Percentiles rank a stretch among this genome's conserved stretches.
Conservation (phyloP, 2,888 invertebrate genomes). For the Xylota sylvarum region DNA sequence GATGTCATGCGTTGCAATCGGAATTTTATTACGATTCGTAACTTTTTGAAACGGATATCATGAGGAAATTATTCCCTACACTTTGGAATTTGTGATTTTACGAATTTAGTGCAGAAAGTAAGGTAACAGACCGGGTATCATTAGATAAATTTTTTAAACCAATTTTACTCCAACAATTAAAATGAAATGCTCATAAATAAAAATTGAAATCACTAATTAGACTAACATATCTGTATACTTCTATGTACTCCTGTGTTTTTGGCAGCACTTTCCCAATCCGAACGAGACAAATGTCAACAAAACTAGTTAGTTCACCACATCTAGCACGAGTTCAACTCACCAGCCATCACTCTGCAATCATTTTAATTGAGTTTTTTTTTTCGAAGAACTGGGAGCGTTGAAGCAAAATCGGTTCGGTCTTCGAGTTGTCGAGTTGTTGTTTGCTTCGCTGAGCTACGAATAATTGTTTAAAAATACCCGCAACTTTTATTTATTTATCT, state of each 20-base stretch:
- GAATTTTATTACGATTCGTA: no score
- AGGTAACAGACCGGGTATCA: no score
- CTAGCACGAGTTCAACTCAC: not conserved
- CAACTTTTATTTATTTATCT: constrained; percentile 7
- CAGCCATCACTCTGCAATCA: not conserved
- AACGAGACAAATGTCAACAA: not conserved
- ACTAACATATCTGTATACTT: not conserved
- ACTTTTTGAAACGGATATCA: no score
- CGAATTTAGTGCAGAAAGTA: no score
- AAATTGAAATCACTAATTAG: no score
- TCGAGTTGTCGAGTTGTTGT: constrained; percentile 20
- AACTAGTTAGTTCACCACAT: not conserved
- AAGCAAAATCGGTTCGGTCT: constrained; percentile 40
- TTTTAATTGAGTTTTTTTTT: constrained; percentile 13
- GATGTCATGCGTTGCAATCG: no score
- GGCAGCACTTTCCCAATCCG: constrained; percentile 19
- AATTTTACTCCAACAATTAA: no score
- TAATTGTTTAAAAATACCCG: not conserved
- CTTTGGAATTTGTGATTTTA: no score
- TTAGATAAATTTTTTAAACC: no score
- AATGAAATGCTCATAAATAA: no score
- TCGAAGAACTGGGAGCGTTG: not conserved
- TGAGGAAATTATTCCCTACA: no score
- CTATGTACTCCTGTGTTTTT: not conserved
- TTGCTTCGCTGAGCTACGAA: not conserved